These are phyloP conservation scores for Ladona fulva DNA, from an alignment of 1,140 invertebrate species.

Conservation along the genomic window DNA sequence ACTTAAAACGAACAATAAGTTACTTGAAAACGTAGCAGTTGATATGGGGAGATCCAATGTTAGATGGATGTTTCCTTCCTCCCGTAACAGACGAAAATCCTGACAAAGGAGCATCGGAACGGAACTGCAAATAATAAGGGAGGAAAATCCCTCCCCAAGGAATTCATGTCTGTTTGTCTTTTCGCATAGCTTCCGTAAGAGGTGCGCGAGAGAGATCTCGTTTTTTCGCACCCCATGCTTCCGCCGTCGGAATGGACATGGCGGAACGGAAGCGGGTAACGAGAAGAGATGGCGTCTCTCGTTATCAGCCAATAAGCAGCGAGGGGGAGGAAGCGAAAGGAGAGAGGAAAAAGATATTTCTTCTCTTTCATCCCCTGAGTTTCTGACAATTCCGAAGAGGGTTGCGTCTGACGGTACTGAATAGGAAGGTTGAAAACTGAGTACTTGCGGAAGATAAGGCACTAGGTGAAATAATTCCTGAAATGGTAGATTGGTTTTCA, in stretches of 20 bases:
- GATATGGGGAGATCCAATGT: neutral
- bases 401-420: too few relatives aligned
- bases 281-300: neutral
- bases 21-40: too few relatives aligned
- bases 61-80: neutral
- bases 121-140: neutral
- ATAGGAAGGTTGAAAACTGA: too few relatives aligned
- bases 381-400: too few relatives aligned
- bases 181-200: neutral
- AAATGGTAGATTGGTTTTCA: too few relatives aligned
- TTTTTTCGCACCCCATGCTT: neutral
- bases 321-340: neutral
- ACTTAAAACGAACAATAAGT: too few relatives aligned
- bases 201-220: neutral
- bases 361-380: too few relatives aligned
- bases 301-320: neutral
- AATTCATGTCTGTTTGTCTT: neutral
- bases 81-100: neutral
- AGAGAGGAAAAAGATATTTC: neutral
- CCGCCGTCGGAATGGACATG: neutral
- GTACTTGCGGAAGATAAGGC: too few relatives aligned
- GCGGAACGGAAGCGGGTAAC: neutral
- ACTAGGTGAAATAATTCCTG: too few relatives aligned
- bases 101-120: neutral
- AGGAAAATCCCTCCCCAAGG: neutral